A percentile compares a stretch with the other conserved stretches of the same genome.
Evolutionary conservation across 2,888 invertebrate species (phyloP).

Genomic region (Brachylomia viminalis): DNA sequence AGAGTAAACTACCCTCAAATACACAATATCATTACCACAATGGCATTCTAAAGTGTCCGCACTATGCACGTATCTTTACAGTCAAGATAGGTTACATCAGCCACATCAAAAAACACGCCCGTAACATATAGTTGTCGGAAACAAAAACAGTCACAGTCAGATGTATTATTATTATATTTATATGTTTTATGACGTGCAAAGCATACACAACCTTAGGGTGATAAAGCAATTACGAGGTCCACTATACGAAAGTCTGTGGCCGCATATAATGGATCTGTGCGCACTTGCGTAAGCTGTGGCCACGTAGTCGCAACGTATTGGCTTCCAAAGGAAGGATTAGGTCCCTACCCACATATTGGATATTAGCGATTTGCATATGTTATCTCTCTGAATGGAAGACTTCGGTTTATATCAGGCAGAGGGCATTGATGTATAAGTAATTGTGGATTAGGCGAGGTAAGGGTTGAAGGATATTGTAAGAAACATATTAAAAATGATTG

Average conservation of each 20-base stretch:
- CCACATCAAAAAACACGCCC: too few species aligned
- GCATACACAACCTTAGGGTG: not conserved
- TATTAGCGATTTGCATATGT: constrained; percentile 63
- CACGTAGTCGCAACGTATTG: constrained; percentile 37
- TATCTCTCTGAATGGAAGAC: constrained; percentile 49
- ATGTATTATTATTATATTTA: too few species aligned
- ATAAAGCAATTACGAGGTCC: not conserved
- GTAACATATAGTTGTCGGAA: too few species aligned
- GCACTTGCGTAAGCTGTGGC: constrained; percentile 25
- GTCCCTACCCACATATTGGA: constrained; percentile 57
- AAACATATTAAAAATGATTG: constrained; percentile 45
- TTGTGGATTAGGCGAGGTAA: constrained; percentile 44
- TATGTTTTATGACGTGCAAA: too few species aligned
- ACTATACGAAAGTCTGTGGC: constrained; percentile 27
- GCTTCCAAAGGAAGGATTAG: constrained; percentile 63
- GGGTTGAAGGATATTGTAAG: constrained; percentile 36
- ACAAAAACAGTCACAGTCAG: too few species aligned
- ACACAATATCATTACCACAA: too few species aligned
- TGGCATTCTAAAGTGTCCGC: too few species aligned
- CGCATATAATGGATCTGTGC: constrained; percentile 38
- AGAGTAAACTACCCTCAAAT: too few species aligned
- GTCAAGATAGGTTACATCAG: too few species aligned
- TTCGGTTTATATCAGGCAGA: constrained; percentile 36
- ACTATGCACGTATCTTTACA: too few species aligned
- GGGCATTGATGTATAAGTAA: constrained; percentile 43